Percentiles rank a stretch among this genome's conserved stretches.
Evolutionary conservation across 2,797 vertebrate genomes (phyloP).

Genomic region (Ptychadena robeensis): DNA sequence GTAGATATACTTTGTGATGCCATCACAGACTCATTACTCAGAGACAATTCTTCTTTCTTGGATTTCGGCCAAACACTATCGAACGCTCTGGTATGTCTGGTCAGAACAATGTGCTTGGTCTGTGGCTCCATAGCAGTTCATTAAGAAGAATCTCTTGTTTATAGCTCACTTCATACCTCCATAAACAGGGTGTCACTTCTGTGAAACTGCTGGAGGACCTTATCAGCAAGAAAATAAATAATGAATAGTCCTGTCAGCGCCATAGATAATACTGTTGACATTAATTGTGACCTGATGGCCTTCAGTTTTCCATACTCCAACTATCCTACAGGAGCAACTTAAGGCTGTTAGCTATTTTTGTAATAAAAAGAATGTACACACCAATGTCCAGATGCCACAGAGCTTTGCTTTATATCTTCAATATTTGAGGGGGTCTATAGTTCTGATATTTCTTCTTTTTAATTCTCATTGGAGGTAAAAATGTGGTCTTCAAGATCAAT

Average conservation of each 20-base stretch:
- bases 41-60: too few species aligned
- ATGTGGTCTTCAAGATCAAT: too few species aligned
- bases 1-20: neutral
- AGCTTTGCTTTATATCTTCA: too few species aligned
- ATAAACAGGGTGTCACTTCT: slow-evolving; percentile 57
- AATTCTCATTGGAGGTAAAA: too few species aligned
- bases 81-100: neutral
- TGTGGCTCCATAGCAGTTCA: slow-evolving; percentile 16
- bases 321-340: slow-evolving; percentile 2
- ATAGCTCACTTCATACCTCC: slow-evolving; percentile 24
- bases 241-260: slow-evolving; percentile 57
- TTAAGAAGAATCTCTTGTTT: slow-evolving; percentile 52
- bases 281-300: slow-evolving; percentile 45
- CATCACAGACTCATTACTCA: neutral
- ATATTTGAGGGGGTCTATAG: too few species aligned
- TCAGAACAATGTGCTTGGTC: neutral
- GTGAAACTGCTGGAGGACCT: slow-evolving; percentile 24
- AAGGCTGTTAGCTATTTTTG: neutral
- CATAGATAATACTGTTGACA: slow-evolving; percentile 53
- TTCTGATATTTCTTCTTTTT: too few species aligned
- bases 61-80: neutral
- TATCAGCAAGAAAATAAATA: slow-evolving; percentile 56
- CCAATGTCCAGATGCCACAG: too few species aligned
- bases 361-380: neutral
- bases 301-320: neutral